Evolutionary conservation across 2,113 vertebrate genomes (phyloP).

Genomic region (Rhinolophus sinicus): DNA sequence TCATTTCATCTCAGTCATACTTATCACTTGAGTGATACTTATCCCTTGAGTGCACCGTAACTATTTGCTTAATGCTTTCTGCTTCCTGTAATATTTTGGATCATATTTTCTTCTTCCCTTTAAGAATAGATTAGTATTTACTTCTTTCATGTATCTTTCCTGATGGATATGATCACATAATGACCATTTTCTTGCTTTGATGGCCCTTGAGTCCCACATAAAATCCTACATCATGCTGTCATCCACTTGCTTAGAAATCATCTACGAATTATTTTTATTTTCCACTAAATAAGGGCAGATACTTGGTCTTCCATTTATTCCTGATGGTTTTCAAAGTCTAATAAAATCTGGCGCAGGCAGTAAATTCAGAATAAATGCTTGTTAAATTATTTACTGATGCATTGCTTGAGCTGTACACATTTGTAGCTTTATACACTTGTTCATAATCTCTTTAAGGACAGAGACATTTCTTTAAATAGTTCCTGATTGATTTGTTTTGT

Average conservation of each 20-base stretch:
- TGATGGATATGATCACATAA: not conserved
- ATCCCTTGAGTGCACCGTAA: not conserved
- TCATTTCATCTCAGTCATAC: not conserved
- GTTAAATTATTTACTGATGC: not conserved
- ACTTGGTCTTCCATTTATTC: not conserved
- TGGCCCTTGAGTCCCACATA: not conserved
- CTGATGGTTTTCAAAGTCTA: not conserved
- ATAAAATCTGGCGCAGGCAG: not conserved
- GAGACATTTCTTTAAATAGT: not conserved
- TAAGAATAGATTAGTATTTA: not conserved
- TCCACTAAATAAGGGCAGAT: not conserved
- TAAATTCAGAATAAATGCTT: conserved; percentile 17
- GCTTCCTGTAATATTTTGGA: not conserved
- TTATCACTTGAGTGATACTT: not conserved
- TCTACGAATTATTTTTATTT: not conserved
- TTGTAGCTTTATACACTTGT: not conserved
- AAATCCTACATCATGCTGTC: not conserved
- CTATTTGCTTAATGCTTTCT: not conserved
- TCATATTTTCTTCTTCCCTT: not conserved
- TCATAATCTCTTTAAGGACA: not conserved
- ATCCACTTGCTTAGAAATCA: not conserved
- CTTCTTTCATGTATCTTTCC: not conserved
- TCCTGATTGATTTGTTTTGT: not conserved
- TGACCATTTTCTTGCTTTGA: not conserved
- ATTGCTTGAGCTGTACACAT: not conserved